These are phyloP conservation scores for Morelia viridis DNA, from an alignment of 2,797 vertebrate species.

Conservation along the genomic window DNA sequence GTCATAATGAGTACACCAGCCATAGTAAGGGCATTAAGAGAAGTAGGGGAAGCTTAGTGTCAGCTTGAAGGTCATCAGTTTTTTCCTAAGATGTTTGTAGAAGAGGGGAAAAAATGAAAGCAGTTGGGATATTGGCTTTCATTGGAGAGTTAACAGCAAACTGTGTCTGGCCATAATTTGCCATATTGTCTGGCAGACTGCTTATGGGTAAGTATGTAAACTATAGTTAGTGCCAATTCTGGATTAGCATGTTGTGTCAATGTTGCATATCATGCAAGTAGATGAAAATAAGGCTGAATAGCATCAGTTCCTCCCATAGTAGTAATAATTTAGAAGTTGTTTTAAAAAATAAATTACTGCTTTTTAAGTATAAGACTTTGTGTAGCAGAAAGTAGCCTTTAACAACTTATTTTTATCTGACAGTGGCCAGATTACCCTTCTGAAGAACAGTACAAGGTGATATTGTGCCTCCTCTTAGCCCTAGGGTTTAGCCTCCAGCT, in stretches of 20 bases:
- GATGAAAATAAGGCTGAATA: not conserved
- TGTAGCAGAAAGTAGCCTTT: slow-evolving; percentile 53
- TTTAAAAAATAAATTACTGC: not conserved
- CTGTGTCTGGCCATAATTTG: not conserved
- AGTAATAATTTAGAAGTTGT: not conserved
- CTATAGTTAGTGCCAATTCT: not conserved
- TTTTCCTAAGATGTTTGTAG: not conserved
- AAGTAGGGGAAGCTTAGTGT: not conserved
- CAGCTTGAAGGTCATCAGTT: not conserved
- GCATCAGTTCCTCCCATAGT: not conserved
- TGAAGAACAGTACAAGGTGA: slow-evolving; percentile 88
- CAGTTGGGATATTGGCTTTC: not conserved
- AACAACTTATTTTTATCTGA: slow-evolving; percentile 78
- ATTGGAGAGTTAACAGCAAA: not conserved
- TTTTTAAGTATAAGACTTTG: not conserved
- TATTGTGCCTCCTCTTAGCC: slow-evolving; percentile 68
- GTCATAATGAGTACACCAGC: not conserved
- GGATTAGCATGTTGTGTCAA: not conserved
- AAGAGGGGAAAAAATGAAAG: not conserved
- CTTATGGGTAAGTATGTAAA: not conserved
- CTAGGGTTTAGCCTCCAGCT: slow-evolving; percentile 72
- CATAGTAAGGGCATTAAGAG: not conserved
- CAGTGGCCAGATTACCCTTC: slow-evolving; percentile 82
- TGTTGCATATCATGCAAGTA: not conserved
- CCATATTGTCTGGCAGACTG: not conserved